These are phyloP conservation scores for Semotilus atromaculatus DNA, from an alignment of 2,797 vertebrate species.

Conservation along the genomic window DNA sequence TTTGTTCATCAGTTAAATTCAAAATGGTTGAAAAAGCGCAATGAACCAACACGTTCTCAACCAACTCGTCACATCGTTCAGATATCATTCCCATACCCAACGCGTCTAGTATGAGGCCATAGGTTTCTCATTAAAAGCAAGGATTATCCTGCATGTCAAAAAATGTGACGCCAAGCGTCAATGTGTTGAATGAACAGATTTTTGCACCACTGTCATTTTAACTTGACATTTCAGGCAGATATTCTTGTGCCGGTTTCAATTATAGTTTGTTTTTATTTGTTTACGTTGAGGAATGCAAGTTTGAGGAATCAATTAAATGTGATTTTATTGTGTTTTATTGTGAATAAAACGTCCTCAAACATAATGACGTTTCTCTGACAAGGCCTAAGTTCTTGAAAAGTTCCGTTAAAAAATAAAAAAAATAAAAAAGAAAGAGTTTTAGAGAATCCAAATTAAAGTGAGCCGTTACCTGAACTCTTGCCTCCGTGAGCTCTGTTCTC, in stretches of 20 bases:
- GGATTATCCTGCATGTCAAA: neutral
- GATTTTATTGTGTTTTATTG: neutral
- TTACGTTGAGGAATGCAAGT: neutral
- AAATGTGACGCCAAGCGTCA: neutral
- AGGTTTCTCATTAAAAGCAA: neutral
- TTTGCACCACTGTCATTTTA: neutral
- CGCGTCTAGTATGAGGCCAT: neutral
- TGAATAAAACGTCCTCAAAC: neutral
- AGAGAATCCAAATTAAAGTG: neutral
- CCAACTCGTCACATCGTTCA: neutral
- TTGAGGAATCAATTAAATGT: too few relatives aligned
- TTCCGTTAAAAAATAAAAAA: neutral
- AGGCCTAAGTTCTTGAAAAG: too few relatives aligned
- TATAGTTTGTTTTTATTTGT: neutral
- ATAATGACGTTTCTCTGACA: neutral
- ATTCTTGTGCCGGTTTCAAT: too few relatives aligned
- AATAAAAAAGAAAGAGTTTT: neutral
- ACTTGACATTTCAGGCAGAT: neutral
- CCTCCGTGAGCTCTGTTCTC: constrained; percentile 96
- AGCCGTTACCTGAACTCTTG: constrained; percentile 90
- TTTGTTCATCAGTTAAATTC: neutral
- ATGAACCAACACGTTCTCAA: neutral
- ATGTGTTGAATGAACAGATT: neutral
- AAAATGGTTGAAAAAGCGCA: neutral
- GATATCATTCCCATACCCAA: neutral